phyloP scores from a whole-genome alignment of 2,113 vertebrate species.

The Bambusicola thoracicus region DNA sequence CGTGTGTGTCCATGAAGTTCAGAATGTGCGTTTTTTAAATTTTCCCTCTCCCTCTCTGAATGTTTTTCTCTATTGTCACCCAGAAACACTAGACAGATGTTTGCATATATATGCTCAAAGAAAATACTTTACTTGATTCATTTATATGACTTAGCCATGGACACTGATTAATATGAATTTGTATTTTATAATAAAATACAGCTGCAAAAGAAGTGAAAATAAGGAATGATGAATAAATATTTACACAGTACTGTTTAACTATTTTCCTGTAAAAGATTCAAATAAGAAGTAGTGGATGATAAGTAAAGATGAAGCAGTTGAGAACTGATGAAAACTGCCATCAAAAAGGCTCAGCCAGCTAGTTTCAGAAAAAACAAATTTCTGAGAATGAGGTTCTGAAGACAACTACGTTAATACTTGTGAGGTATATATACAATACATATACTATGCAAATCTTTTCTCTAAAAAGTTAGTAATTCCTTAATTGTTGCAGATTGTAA shows the following conservation, averaged over 20 bases:
- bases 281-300: not conserved
- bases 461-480: not conserved
- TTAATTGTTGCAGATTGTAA: not conserved
- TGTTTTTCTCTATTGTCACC: not conserved
- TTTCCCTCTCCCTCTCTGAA: not conserved
- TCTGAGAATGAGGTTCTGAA: not conserved
- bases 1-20: not conserved
- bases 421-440: not conserved
- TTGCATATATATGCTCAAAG: not conserved
- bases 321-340: not conserved
- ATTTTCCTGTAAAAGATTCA: not conserved
- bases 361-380: not conserved
- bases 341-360: not conserved
- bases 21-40: not conserved
- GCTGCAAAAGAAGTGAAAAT: not conserved
- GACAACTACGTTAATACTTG: not conserved
- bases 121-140: not conserved
- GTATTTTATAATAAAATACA: not conserved
- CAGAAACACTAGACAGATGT: not conserved
- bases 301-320: not conserved
- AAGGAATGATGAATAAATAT: not conserved
- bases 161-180: not conserved
- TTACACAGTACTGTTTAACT: not conserved
- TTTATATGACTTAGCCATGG: not conserved
- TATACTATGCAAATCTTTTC: not conserved